Evolutionary conservation across 2,113 vertebrate genomes (phyloP), one percentile per base, ranked within the genome.

Genomic region (Sardina pilchardus): DNA sequence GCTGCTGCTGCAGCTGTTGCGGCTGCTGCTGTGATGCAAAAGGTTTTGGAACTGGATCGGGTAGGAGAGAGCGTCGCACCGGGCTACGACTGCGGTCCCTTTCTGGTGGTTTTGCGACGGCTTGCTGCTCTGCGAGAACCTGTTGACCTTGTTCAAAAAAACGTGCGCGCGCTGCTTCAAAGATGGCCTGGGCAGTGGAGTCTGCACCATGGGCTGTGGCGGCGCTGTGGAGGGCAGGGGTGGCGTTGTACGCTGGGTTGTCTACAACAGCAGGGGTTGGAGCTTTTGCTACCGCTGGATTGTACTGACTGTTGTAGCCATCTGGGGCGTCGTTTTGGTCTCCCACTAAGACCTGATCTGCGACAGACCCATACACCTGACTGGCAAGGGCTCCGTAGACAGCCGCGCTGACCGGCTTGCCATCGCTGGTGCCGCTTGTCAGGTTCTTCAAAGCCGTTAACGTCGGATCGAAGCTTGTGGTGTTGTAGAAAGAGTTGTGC

Each of bases 321-420:
- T 92, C 90, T 0, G 94, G 88, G 34, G 94, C 92, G 0, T 91
- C 12, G 19, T 89, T 89, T 87, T 91, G 0, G 95, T 85, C 1
- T 93, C 84, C 1, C 95, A 94, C 0, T 89, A 88, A 82, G 90
- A 96, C 87, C 95, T 96, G 87, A 93, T 96, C 94, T 92, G 96
- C 92, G 83, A 95, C 75, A 47, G 96, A 81, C 6, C 97, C 96
- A 48, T 97, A 97, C 30, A 97, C 95, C 88, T 96, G 95, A 59
- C 96, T 96, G 0, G 97, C 95, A 82, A 97, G 95, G 0, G 96
- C 95, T 0, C 95, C 95, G 0, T 98, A 98, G 47, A 97, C 93
- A 6, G 93, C 93, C 0, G 95, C 95, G 67, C 96, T 96, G 85
- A 93, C 95, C 44, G 92, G 93, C 85, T 89, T 93, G 81, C 92